phyloP scores from a whole-genome alignment of 2,888 invertebrate species.

The Trissolcus japonicus region DNA sequence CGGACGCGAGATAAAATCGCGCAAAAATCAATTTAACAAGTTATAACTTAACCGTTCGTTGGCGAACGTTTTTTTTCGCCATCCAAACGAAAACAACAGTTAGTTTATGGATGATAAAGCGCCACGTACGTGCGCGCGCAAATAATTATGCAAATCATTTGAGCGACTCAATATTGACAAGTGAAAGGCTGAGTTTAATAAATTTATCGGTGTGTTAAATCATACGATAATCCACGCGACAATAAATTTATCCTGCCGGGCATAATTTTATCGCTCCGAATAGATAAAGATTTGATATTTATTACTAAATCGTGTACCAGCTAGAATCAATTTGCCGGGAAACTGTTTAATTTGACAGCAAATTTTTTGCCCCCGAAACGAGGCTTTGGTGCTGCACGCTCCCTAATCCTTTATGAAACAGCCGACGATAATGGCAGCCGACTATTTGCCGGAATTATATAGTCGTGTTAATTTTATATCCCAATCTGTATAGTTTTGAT shows the following conservation, averaged over 20 bases:
- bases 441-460: no score
- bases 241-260: slow-evolving; percentile 26
- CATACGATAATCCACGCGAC: slow-evolving; percentile 29
- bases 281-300: neutral
- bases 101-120: slow-evolving; percentile 12
- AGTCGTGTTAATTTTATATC: slow-evolving; percentile 1
- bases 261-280: slow-evolving; percentile 11
- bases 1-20: neutral
- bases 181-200: slow-evolving; percentile 39
- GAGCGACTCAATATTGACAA: slow-evolving; percentile 31
- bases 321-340: no score
- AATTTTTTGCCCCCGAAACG: neutral
- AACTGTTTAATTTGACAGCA: no score
- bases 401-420: no score
- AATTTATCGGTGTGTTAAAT: slow-evolving; percentile 44
- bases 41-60: slow-evolving; percentile 10
- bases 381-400: no score
- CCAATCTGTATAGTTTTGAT: neutral
- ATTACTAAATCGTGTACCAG: no score
- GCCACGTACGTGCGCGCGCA: slow-evolving; percentile 5
- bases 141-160: slow-evolving; percentile 41
- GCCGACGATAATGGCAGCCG: no score
- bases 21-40: slow-evolving; percentile 12
- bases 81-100: slow-evolving; percentile 15
- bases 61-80: slow-evolving; percentile 6